Base-by-base conservation (phyloP, 2,888 invertebrate genomes). In the Coelogynopora nodosa region DNA sequence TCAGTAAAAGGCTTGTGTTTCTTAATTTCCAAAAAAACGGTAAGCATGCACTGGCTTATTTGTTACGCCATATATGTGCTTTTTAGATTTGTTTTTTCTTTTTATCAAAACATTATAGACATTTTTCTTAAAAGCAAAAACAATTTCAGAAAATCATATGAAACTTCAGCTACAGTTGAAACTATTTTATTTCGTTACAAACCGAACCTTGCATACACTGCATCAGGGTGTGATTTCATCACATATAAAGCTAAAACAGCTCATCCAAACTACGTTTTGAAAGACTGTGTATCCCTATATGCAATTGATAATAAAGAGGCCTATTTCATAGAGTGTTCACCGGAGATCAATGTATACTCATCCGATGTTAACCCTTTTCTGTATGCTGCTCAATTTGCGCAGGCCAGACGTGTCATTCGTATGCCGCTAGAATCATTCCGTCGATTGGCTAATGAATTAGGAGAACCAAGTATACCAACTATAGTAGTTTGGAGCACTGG, bases 401-500 rank as follows among this genome's bases (percentile, higher is more conserved):
- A 89, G 84, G 90, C 90, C 0, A 88, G 89, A 30, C 88, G 89
- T 84, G 31, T 90, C 67, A 90, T 90, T 81, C 89, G 89, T n/a
- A 89, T 90, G 88, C 90, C 90, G 0, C 88, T 90, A 10, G 90
- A 90, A 1, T 90, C 90, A 0, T 90, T 90, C 86, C 90, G 90
- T 87, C 90, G 90, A 86, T 89, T 90, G 26, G 90, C 90, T 0
- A 90, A 90, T 29, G 90, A 90, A 87, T 88, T 90, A 1, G 90
- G 90, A 23, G 88, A 89, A 30, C 90, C 90, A 0, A 88, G 89
- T 31, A 88, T 90, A n/a, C 90, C 90, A 0, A 89, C 90, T 0
- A 88, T 90, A 29, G 89, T 90, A 89, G 87, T 90, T 28, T 89
- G 89, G 49, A 89, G 89, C 82, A 90, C 90, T 0, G 89, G 90